Conservation (phyloP, 2,888 invertebrate species). For the Arge pagana region DNA sequence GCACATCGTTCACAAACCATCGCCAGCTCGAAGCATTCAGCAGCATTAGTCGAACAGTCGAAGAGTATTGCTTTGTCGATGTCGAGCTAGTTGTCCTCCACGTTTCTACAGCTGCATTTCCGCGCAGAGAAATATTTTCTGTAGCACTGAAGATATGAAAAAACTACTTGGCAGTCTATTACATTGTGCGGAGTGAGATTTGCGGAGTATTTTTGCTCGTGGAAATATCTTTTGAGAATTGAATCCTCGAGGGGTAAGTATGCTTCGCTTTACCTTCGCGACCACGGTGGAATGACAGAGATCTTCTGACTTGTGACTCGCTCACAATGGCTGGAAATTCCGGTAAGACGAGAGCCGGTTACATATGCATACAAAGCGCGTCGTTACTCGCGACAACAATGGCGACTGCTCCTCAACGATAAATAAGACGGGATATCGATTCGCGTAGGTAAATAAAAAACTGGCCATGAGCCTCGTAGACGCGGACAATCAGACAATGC, state of each 20-base stretch:
- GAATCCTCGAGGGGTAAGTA: conserved; percentile 26
- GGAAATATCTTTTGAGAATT: conserved; percentile 29
- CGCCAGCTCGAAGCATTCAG: too few species aligned
- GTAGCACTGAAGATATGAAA: too few species aligned
- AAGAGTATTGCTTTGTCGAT: too few species aligned
- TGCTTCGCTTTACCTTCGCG: too few species aligned
- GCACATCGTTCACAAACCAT: too few species aligned
- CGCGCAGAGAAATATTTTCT: too few species aligned
- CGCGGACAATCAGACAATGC: neutral
- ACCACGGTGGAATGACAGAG: too few species aligned
- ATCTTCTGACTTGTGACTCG: neutral
- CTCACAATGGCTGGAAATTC: neutral
- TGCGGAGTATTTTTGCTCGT: conserved; percentile 12
- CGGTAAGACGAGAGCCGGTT: conserved; percentile 29
- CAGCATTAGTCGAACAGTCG: too few species aligned
- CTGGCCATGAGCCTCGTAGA: conserved; percentile 22
- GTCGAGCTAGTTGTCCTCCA: too few species aligned
- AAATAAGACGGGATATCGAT: conserved; percentile 36
- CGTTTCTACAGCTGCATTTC: too few species aligned
- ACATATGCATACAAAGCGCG: conserved; percentile 48
- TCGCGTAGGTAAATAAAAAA: conserved; percentile 42
- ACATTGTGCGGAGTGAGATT: neutral
- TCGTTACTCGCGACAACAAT: conserved; percentile 38
- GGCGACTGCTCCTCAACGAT: conserved; percentile 28
- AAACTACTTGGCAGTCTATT: too few species aligned